These are phyloP conservation scores for Lithophane semibrunnea DNA, from an alignment of 2,888 invertebrate species.

Conservation along the genomic window DNA sequence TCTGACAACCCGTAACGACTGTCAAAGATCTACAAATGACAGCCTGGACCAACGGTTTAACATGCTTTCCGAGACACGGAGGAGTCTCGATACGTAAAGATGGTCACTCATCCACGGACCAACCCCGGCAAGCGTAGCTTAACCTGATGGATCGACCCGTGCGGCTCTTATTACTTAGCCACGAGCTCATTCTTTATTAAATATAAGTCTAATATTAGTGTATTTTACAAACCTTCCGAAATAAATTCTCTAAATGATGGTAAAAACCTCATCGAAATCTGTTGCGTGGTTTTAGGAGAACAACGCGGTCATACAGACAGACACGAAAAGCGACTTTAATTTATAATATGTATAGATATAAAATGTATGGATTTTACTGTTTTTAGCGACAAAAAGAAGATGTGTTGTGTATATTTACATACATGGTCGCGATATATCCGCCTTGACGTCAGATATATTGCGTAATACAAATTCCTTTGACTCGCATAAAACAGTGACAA, in stretches of 20 bases:
- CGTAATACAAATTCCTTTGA: constrained; percentile 23
- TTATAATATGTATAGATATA: not conserved
- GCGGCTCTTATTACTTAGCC: no score
- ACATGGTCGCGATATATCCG: constrained; percentile 20
- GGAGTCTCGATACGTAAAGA: no score
- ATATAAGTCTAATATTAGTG: no score
- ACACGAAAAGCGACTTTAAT: not conserved
- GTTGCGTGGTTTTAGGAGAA: not conserved
- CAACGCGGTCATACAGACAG: not conserved
- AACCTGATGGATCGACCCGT: no score
- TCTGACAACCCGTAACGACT: no score
- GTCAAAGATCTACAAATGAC: no score
- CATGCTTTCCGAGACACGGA: no score
- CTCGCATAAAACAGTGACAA: constrained; percentile 12
- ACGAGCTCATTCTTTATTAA: no score
- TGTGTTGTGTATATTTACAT: constrained; percentile 24
- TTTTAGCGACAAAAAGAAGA: constrained; percentile 4
- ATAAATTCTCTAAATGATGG: not conserved
- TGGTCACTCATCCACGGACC: no score
- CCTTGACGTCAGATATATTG: constrained; percentile 23
- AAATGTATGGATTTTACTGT: not conserved
- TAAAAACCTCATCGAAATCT: not conserved
- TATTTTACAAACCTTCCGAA: no score
- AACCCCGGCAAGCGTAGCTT: no score
- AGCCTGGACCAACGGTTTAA: no score